phyloP scores from a whole-genome alignment of 2,113 vertebrate genomes.

The Caranx melampygus region DNA sequence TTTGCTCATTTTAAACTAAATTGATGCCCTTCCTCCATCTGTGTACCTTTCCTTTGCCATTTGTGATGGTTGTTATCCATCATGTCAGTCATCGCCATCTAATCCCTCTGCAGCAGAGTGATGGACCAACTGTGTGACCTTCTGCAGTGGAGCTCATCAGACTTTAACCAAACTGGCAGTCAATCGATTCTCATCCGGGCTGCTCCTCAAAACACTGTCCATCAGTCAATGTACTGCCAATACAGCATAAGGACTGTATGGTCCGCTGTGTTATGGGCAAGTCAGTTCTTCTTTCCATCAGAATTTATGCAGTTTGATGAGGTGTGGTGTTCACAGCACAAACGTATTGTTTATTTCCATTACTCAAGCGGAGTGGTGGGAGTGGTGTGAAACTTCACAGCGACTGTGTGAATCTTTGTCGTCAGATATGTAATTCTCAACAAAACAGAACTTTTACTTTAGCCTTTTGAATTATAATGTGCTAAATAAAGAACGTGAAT shows the following conservation, averaged over 20 bases:
- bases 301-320: constrained; percentile 1
- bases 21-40: background rate
- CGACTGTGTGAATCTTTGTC: background rate
- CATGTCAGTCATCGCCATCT: constrained; percentile 40
- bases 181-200: constrained; percentile 56
- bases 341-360: constrained; percentile 13
- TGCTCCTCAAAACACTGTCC: constrained; percentile 46
- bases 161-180: constrained; percentile 65
- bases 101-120: constrained; percentile 34
- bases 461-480: constrained; percentile 28
- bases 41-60: background rate
- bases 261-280: background rate
- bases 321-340: background rate
- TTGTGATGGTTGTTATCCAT: constrained; percentile 32
- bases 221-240: constrained; percentile 67
- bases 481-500: constrained; percentile 42
- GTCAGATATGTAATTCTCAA: background rate
- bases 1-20: constrained; percentile 16
- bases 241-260: constrained; percentile 25
- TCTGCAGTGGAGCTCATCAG: constrained; percentile 65
- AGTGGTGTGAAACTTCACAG: constrained; percentile 32
- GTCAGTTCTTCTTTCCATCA: background rate
- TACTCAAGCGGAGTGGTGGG: background rate
- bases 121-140: constrained; percentile 60
- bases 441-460: background rate